Conservation (phyloP, 2,797 vertebrate genomes). For the Cirrhinus mrigala region DNA sequence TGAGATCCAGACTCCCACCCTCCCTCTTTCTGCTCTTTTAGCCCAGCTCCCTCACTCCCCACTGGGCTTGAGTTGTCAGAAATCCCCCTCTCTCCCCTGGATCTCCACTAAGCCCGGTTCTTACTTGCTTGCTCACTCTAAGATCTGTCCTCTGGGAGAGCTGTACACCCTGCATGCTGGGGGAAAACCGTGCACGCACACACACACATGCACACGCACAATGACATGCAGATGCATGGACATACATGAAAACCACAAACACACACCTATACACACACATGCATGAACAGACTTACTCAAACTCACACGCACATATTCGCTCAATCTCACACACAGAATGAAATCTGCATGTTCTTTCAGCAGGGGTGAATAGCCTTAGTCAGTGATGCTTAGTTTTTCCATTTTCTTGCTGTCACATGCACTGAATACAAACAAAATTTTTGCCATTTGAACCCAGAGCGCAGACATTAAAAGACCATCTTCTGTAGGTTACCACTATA, state of each 20-base stretch:
- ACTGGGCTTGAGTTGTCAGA: slow-evolving; percentile 54
- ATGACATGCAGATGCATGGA: slow-evolving; percentile 18
- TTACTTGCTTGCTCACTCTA: slow-evolving; percentile 41
- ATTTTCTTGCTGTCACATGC: slow-evolving; percentile 35
- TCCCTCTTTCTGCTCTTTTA: slow-evolving; percentile 44
- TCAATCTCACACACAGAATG: slow-evolving; percentile 4
- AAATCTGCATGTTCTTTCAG: slow-evolving; percentile 39
- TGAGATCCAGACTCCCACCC: slow-evolving; percentile 45
- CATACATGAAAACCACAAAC: neutral
- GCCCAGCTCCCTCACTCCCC: slow-evolving; percentile 50
- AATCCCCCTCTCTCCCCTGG: slow-evolving; percentile 53
- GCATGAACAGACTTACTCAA: neutral
- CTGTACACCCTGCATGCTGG: slow-evolving; percentile 20
- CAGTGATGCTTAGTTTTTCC: slow-evolving; percentile 49
- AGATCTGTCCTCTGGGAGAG: slow-evolving; percentile 37
- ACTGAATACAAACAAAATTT: slow-evolving; percentile 46
- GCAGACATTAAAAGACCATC: slow-evolving; percentile 25
- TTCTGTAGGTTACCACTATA: slow-evolving; percentile 16
- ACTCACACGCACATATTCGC: neutral
- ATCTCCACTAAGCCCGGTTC: slow-evolving; percentile 48
- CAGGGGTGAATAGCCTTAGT: slow-evolving; percentile 18
- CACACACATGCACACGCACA: neutral
- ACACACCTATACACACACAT: neutral
- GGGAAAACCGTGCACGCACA: neutral
- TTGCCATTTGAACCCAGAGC: slow-evolving; percentile 9